Evolutionary conservation across 1,140 invertebrate species (phyloP).

Genomic region (Ericerus pela): DNA sequence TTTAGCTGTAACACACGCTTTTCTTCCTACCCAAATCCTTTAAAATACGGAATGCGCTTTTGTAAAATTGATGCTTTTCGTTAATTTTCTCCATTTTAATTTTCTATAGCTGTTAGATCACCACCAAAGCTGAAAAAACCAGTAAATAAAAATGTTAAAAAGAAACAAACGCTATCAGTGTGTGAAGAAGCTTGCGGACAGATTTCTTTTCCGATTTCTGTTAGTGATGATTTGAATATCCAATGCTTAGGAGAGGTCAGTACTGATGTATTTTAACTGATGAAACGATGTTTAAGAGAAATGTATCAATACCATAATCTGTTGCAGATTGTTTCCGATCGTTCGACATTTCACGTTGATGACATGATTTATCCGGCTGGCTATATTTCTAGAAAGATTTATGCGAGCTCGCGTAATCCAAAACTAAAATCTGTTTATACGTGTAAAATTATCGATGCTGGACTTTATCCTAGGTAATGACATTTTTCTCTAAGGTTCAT

Average conservation of each 20-base stretch:
- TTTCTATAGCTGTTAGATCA: not conserved
- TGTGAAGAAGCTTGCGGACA: not conserved
- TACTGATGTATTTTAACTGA: not conserved
- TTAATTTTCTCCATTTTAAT: not conserved
- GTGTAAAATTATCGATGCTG: slow-evolving; percentile 63
- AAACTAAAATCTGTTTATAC: slow-evolving; percentile 61
- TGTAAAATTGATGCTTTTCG: too few species aligned
- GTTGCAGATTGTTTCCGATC: slow-evolving; percentile 37
- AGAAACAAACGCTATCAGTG: not conserved
- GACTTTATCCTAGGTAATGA: slow-evolving; percentile 49
- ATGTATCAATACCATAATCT: not conserved
- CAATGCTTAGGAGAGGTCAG: not conserved
- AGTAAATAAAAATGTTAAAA: slow-evolving; percentile 6
- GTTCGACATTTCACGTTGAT: slow-evolving; percentile 50
- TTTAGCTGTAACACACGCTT: too few species aligned
- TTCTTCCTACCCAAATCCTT: too few species aligned
- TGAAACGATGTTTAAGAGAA: not conserved
- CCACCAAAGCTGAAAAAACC: not conserved
- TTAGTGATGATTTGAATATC: not conserved
- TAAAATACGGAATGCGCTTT: too few species aligned
- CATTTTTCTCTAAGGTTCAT: too few species aligned
- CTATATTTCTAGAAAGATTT: slow-evolving; percentile 62
- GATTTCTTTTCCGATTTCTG: not conserved
- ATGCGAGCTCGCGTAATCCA: slow-evolving; percentile 53
- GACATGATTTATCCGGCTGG: slow-evolving; percentile 64